Conservation (phyloP, 2,113 vertebrate species). For the Shinisaurus crocodilurus region DNA sequence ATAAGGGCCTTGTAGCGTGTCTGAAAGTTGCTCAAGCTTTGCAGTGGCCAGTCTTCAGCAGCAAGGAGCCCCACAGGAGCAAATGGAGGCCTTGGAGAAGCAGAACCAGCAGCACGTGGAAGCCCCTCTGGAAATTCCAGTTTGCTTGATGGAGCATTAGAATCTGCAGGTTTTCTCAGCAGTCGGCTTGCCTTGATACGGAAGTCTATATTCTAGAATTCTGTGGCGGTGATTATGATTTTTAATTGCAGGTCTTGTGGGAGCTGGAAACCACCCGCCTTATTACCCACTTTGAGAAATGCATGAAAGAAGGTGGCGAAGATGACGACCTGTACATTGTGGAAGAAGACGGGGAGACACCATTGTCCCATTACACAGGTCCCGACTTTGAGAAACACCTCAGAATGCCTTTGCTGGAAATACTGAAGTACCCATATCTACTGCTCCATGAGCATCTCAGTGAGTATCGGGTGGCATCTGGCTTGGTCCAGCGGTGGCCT, state of each 20-base stretch:
- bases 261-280: conserved; percentile 84
- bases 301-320: conserved; percentile 64
- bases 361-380: conserved; percentile 69
- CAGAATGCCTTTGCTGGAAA: conserved; percentile 82
- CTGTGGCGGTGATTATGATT: not conserved
- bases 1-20: no score
- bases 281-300: conserved; percentile 76
- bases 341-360: conserved; percentile 75
- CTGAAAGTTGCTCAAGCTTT: no score
- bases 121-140: no score
- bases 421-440: conserved; percentile 86
- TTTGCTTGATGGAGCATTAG: not conserved
- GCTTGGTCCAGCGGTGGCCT: not conserved
- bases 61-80: no score
- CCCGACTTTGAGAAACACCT: conserved; percentile 82
- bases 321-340: conserved; percentile 82
- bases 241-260: conserved; percentile 77
- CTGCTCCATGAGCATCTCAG: conserved; percentile 80
- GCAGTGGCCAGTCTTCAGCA: no score
- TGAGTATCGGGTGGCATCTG: conserved; percentile 64
- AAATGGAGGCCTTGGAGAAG: no score
- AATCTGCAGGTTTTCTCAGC: not conserved
- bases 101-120: no score
- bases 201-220: not conserved
- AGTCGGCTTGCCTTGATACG: not conserved